Base-by-base conservation (phyloP, 1,140 invertebrate genomes). In the Melipona quadrifasciata region DNA sequence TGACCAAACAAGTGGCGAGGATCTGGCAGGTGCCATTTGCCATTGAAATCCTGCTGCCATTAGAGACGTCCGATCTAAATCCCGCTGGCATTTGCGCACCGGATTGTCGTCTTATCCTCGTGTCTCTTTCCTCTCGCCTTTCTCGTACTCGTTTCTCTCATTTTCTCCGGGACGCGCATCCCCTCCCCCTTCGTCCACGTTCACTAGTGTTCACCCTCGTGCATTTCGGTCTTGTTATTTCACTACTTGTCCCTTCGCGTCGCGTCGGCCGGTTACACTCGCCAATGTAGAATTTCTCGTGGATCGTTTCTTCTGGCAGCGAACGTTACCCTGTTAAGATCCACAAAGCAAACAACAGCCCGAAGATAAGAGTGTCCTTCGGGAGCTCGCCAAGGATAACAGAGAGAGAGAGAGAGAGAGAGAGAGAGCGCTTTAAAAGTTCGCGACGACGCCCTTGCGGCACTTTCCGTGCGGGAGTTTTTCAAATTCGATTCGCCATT, bases 401-500 rank as follows among this genome's bases (percentile, higher is more conserved):
- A 92, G 83, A 91, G 86, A 91, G 6, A 47, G n/a, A n/a, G n/a
- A n/a, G n/a, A n/a, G n/a, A n/a, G n/a, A n/a, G n/a, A n/a, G n/a
- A n/a, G n/a, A n/a, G n/a, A n/a, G n/a, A n/a, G n/a, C n/a, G 86
- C 87, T 92, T 92, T 91, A 91, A 92, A 92, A 92, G 85, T 89
- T 88, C 88, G 87, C 73, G 84, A 90, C 82, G 84, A 90, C 82
- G 84, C 84, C 75, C 55, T 72, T 68, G 64, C 21, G 53, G 47
- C 51, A 76, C 53, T 79, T 34, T 51, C 21, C 55, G 80, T 21
- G 31, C 39, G 65, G 47, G 2, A 65, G 55, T 84, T 84, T 80
- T 80, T 80, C 51, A 55, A 79, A 84, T 84, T 84, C 82, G 75
- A 84, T 84, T 79, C 51, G 21, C 34, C 27, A 47, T 57, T 78